Evolutionary conservation across 2,113 vertebrate species (phyloP).

Genomic region (Cyanoliseus patagonus): DNA sequence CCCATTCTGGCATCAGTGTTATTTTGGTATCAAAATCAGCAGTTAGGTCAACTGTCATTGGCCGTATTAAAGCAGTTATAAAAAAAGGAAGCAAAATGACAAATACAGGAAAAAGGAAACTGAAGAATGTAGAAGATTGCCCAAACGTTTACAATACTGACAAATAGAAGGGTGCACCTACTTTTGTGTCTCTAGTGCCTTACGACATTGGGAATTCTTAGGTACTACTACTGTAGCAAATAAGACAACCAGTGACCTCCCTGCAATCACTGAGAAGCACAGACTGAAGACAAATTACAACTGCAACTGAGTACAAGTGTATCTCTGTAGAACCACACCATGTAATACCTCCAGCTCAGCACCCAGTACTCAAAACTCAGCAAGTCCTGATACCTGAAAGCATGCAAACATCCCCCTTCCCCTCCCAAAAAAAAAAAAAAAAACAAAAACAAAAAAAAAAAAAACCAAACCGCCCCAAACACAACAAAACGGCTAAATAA

Average conservation of each 20-base stretch:
- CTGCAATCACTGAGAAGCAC: rapidly evolving
- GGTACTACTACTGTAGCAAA: not conserved
- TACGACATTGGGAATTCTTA: not conserved
- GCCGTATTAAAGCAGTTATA: not conserved
- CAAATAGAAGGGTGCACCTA: not conserved
- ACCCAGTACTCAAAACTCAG: not conserved
- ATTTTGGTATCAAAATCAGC: not conserved
- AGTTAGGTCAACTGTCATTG: not conserved
- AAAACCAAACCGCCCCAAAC: not conserved
- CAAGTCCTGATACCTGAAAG: not conserved
- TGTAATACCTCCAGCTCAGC: not conserved
- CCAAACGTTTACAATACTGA: not conserved
- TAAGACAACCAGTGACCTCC: not conserved
- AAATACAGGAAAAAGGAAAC: conserved; percentile 30
- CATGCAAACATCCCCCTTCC: not conserved
- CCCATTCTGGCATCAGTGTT: not conserved
- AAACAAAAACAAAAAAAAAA: not conserved
- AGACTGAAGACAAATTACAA: not conserved
- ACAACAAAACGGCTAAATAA: not conserved
- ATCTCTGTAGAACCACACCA: not conserved
- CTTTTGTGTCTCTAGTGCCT: not conserved
- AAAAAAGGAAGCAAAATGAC: not conserved
- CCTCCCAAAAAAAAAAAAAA: not conserved
- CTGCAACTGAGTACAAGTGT: not conserved
- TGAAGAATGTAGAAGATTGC: not conserved